These are phyloP conservation scores for Lichenostomus cassidix DNA, from an alignment of 2,113 vertebrate species.

Conservation along the genomic window DNA sequence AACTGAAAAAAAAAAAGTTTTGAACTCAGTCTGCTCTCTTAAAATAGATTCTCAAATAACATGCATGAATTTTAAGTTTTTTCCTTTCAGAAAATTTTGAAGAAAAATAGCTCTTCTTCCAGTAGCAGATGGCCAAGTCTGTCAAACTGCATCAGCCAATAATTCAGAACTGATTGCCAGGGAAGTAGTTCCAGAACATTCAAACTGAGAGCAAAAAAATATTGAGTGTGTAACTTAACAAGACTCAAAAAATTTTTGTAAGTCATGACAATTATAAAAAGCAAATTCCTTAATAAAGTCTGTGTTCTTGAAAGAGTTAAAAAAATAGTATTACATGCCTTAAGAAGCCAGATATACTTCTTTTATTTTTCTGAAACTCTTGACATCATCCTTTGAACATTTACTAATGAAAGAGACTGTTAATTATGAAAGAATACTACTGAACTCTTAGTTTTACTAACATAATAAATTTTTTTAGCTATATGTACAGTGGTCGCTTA, in stretches of 20 bases:
- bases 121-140: background rate
- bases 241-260: background rate
- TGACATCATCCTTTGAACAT: background rate
- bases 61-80: background rate
- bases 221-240: background rate
- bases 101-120: background rate
- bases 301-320: background rate
- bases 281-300: background rate
- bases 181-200: background rate
- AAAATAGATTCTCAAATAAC: background rate
- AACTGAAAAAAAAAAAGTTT: constrained; percentile 72
- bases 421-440: background rate
- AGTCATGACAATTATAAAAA: background rate
- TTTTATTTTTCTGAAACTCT: background rate
- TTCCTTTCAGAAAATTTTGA: background rate
- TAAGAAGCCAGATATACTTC: background rate
- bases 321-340: background rate
- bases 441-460: background rate
- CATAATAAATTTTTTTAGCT: background rate
- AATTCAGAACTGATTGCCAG: background rate
- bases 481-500: background rate
- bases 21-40: background rate
- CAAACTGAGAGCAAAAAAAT: background rate
- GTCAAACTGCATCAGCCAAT: background rate
- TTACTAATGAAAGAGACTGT: background rate